These are phyloP conservation scores for Metellina segmentata DNA, from an alignment of 2,888 invertebrate species.

Conservation along the genomic window DNA sequence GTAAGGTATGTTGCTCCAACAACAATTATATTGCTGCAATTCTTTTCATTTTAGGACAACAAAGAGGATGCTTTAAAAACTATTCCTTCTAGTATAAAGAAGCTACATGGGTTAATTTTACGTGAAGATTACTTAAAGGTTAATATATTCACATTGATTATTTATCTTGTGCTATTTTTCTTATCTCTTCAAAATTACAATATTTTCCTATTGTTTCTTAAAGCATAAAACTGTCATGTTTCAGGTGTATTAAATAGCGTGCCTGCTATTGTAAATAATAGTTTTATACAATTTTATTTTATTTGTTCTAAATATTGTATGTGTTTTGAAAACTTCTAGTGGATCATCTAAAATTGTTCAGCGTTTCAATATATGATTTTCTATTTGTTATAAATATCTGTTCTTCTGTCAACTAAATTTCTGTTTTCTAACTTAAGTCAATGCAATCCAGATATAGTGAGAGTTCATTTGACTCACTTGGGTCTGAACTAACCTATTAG, in stretches of 20 bases:
- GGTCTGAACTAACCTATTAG: too few species aligned
- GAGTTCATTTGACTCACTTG: too few species aligned
- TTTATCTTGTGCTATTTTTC: not conserved
- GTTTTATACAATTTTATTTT: not conserved
- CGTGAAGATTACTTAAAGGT: slow-evolving; percentile 56
- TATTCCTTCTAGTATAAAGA: not conserved
- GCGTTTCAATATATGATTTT: too few species aligned
- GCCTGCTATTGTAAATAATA: not conserved
- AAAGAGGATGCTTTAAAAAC: not conserved
- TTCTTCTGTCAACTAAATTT: too few species aligned
- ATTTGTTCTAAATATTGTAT: not conserved
- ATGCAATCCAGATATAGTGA: too few species aligned
- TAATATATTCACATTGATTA: not conserved
- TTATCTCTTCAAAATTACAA: not conserved
- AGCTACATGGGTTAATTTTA: slow-evolving; percentile 41
- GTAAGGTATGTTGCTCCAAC: too few species aligned
- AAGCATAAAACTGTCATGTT: not conserved
- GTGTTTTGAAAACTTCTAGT: too few species aligned
- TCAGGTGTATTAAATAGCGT: not conserved
- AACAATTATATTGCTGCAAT: too few species aligned
- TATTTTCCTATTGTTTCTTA: not conserved
- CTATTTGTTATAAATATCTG: too few species aligned
- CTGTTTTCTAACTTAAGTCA: too few species aligned
- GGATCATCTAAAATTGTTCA: too few species aligned
- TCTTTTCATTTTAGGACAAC: not conserved